phyloP scores from a whole-genome alignment of 2,888 invertebrate species.

The Diadegma fenestrale region DNA sequence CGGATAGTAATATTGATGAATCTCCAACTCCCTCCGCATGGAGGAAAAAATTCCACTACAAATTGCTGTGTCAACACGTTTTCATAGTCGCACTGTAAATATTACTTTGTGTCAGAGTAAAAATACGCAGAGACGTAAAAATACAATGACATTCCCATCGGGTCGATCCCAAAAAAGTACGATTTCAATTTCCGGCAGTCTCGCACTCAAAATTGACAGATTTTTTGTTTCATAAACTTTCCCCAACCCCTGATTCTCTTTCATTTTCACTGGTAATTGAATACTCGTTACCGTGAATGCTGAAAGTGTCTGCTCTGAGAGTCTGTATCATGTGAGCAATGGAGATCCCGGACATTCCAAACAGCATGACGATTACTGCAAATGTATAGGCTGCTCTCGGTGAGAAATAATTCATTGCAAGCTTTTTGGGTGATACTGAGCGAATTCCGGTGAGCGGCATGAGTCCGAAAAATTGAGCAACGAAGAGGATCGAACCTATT shows the following conservation, averaged over 20 bases:
- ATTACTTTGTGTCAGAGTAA: background rate
- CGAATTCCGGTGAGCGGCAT: constrained; percentile 79
- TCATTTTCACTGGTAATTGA: background rate
- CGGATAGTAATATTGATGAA: background rate
- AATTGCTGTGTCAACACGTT: background rate
- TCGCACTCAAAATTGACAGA: background rate
- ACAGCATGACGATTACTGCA: constrained; percentile 68
- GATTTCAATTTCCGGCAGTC: background rate
- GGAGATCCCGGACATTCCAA: constrained; percentile 75
- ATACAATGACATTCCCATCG: background rate
- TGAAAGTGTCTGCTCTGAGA: constrained; percentile 76
- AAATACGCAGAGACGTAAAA: background rate
- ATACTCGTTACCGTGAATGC: constrained; percentile 75
- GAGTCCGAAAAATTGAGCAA: constrained; percentile 82
- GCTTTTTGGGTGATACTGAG: constrained; percentile 71
- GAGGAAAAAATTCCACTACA: background rate
- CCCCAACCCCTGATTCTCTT: too few relatives aligned
- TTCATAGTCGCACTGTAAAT: background rate
- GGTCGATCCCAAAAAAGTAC: background rate
- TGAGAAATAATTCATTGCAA: constrained; percentile 75
- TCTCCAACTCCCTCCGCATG: background rate
- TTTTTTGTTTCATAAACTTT: too few relatives aligned
- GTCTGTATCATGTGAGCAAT: constrained; percentile 79
- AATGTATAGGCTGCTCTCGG: constrained; percentile 75
- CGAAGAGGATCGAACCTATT: constrained; percentile 75